phyloP scores from a whole-genome alignment of 92 coral and sea anemone genomes.

The Palythoa grandis region DNA sequence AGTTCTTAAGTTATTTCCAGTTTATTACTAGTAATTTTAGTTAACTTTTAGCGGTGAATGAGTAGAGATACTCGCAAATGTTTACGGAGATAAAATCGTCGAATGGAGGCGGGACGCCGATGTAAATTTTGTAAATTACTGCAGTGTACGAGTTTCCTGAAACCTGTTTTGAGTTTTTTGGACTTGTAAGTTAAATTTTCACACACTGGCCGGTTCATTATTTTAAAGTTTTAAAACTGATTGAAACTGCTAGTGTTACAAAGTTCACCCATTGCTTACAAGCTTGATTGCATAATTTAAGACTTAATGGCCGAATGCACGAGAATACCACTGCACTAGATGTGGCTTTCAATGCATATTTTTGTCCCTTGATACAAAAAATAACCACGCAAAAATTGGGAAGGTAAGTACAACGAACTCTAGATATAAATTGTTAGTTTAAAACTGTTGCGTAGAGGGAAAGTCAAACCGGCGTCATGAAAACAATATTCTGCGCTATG shows the following conservation, averaged over 20 bases:
- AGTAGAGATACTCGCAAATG: not conserved
- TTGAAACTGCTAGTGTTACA: constrained; percentile 3
- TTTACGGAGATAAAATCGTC: not conserved
- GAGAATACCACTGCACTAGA: not conserved
- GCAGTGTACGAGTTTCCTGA: not conserved
- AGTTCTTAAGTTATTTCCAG: not conserved
- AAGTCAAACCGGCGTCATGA: not conserved
- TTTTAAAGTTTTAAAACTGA: not conserved
- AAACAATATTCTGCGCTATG: not conserved
- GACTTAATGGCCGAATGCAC: not conserved
- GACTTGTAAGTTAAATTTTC: not conserved
- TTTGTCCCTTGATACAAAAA: not conserved
- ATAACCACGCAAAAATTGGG: not conserved
- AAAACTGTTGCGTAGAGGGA: not conserved
- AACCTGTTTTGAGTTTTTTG: not conserved
- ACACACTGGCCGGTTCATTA: not conserved
- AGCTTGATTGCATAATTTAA: not conserved
- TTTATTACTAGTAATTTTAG: not conserved
- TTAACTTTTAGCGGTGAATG: not conserved
- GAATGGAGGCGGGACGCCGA: constrained; percentile 49
- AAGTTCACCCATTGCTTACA: not conserved
- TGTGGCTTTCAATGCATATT: not conserved
- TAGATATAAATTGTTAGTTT: not conserved
- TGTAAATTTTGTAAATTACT: not conserved
- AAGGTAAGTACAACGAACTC: not conserved